phyloP scores from a whole-genome alignment of 1,140 invertebrate genomes.

The Brachionus sp. region DNA sequence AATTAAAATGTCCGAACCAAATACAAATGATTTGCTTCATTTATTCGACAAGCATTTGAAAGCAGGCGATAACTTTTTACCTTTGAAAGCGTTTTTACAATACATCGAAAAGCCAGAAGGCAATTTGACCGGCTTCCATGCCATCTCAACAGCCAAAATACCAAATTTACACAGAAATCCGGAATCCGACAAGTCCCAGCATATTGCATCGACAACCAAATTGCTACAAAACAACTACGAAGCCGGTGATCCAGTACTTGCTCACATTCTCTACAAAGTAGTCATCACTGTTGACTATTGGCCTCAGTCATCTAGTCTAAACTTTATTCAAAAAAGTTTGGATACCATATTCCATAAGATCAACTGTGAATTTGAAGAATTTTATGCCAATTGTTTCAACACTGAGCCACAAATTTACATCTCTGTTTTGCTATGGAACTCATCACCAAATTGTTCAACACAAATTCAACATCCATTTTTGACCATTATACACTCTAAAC shows the following conservation, averaged over 20 bases:
- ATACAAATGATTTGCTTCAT: neutral
- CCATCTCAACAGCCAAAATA: neutral
- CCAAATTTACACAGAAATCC: neutral
- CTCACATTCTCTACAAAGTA: slow-evolving; percentile 16
- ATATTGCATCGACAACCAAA: neutral
- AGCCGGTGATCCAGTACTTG: neutral
- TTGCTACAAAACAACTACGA: neutral
- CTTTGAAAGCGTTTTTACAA: slow-evolving; percentile 30
- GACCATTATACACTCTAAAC: slow-evolving; percentile 8
- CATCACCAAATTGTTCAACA: neutral
- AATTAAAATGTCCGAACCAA: slow-evolving; percentile 10
- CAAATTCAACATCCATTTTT: neutral
- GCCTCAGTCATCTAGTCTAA: neutral
- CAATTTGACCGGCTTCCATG: neutral
- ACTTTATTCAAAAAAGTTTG: slow-evolving; percentile 18
- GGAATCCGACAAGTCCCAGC: neutral
- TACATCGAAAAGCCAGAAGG: neutral
- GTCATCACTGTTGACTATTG: slow-evolving; percentile 39
- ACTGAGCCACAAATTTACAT: slow-evolving; percentile 28
- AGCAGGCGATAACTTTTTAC: slow-evolving; percentile 16
- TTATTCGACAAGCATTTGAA: slow-evolving; percentile 25
- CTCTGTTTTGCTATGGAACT: slow-evolving; percentile 25
- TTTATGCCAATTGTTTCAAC: slow-evolving; percentile 2
- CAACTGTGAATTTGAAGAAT: slow-evolving; percentile 5
- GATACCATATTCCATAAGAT: slow-evolving; percentile 17